Evolutionary conservation across 2,888 invertebrate genomes (phyloP), one percentile per base, ranked within the genome.

Genomic region (Psylliodes chrysocephalus): DNA sequence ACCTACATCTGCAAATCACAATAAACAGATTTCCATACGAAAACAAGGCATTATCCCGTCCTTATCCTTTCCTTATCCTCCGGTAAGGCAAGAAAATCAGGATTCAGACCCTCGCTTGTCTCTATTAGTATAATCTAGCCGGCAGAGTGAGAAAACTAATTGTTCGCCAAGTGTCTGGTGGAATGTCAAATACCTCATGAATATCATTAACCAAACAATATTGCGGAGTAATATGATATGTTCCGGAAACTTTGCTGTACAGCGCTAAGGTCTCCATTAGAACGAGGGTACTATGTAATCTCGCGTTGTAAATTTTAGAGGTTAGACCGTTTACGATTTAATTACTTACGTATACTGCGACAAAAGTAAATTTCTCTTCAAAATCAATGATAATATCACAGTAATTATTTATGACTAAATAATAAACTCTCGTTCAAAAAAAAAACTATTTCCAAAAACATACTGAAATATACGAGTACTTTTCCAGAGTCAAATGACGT

Each of bases 171-270:
- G 67, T 60, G 60, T 62, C 61, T 51, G 49, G 38, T 19, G 49
- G 61, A 64, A 67, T 59, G 64, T 64, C 67, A 59, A 64, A 67
- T 64, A 55, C 55, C 64, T 67, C 62, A 64, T 67, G 67, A 67
- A 64, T 67, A 64, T 64, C 59, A 64, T 67, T 67, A 64, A 40
- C 42, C 54, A 51, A 62, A 67, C 67, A 67, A 64, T 67, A 67
- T 67, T 64, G 67, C 46, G 47, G 49, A 51, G 60, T 60, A 60
- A 57, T 60, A 49, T 54, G 49, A 53, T 44, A 59, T 60, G 60
- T 64, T 60, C 55, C 49, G 49, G 55, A 49, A 49, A 28, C 28
- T 49, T 19, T 30, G 14, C 28, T 3, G 14, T 10, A 42, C 2
- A 3, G 35, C 33, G 33, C 4, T n/a, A 33, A 6, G 10, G 33